Evolutionary conservation across 2,888 invertebrate species (phyloP), one percentile per base, ranked within the genome.

Genomic region (Empis stercorea): DNA sequence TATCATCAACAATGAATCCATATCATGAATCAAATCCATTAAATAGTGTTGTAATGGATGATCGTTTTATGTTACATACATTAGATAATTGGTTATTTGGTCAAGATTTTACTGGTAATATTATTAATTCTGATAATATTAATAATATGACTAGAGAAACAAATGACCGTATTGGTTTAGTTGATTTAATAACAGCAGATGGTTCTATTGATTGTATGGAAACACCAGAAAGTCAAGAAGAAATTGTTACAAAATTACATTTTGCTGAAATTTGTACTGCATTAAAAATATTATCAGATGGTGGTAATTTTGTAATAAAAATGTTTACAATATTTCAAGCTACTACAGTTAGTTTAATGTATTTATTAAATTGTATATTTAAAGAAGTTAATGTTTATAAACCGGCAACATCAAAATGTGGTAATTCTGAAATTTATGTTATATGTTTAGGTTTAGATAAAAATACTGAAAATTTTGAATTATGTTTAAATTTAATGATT

Each of bases 401-500:
- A 64, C 95, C 96, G 0, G 82, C 80, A 1, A 87, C 89, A 0
- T 95, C 95, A n/a, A 88, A 91, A 61, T 83, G 86, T 60, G 95
- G 95, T 9, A 96, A 96, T 68, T 95, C 95, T 0, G 96, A 96
- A 69, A 79, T 87, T 0, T 96, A 96, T 61, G 76, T 92, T 0
- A 72, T 95, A 27, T 87, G 86, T 57, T 62, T 79, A 23, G 71
- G 73, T 17, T 44, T 64, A 27, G 46, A 56, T 10, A 52, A 53
- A 7, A 57, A 63, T 56, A 47, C 52, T 34, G 23, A 46, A 1
- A 44, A 45, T n/a, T 45, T 46, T 23, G 11, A 45, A n/a, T 13
- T 41, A 11, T 32, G 43, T 30, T 16, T 43, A 1, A 30, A 34
- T 10, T 20, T 42, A 10, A 62, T 62, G 2, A 62, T 83, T 2